Base-by-base conservation (phyloP, 2,113 vertebrate species). In the Xenus cinereus region DNA sequence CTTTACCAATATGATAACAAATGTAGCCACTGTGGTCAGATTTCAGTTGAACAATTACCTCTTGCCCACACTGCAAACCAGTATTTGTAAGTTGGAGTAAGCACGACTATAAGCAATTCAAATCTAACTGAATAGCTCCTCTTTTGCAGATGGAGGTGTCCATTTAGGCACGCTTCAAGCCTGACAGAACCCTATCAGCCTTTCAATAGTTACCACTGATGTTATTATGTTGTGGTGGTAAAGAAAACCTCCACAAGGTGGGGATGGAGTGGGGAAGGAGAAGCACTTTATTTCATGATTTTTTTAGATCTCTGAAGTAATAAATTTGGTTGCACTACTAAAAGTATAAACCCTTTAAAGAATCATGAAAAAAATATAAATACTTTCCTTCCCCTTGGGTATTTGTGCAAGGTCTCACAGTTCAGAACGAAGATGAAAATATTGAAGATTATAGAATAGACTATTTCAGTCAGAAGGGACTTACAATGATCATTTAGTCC, bases 191-290 rank as follows among this genome's bases (percentile, higher is more conserved):
- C 21, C 7, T 67, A 22, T 43, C 10, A 32, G 17, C n/a, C 4
- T 50, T 81, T 63, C 19, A 76, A 1, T 10, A 64, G 37, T 73
- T 39, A 53, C 22, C 15, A 50, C 16, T 53, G 56, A 48, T 35
- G 4, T 5, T 69, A 4, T 45, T 68, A n/a, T 14, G 2, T 10
- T 41, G 26, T 35, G 7, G 24, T 2, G 37, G 24, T 63, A 53
- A 83, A 90, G 16, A 68, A 62, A 79, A 50, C 5, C 19, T 39
- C 56, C 28, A 43, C 8, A 39, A 67, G 21, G 5, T 3, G 4
- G 7, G 3, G 57, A 9, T 15, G 21, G 8, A 7, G 19, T 11
- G 12, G 26, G 22, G 6, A 2, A 37, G 13, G 8, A 7, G 5
- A 30, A 64, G 11, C 8, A 57, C 45, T 63, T 28, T 27, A 9